A percentile compares a stretch with the other conserved stretches of the same genome.
These are phyloP conservation scores for Cyrtorhinus lividipennis DNA, from an alignment of 1,140 invertebrate species.

Conservation along the genomic window DNA sequence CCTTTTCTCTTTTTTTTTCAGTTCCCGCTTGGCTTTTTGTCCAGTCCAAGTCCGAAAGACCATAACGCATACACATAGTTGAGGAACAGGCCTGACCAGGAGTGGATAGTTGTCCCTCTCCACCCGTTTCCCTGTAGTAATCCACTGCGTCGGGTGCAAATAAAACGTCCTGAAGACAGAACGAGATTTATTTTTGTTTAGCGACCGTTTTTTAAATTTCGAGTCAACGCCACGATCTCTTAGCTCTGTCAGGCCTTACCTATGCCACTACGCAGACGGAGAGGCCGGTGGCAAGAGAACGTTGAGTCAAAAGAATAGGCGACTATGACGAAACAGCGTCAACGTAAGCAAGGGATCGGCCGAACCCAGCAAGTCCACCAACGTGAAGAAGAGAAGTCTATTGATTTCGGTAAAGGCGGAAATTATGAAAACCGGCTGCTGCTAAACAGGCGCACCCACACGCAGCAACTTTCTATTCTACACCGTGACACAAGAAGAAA, in stretches of 20 bases:
- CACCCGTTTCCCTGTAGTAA: constrained; percentile 67
- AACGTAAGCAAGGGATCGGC: constrained; percentile 73
- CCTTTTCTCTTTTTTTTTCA: constrained; percentile 32
- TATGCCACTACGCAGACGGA: constrained; percentile 77
- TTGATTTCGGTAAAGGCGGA: constrained; percentile 62
- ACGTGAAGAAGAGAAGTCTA: constrained; percentile 65
- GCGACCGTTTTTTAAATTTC: too few species aligned
- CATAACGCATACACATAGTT: constrained; percentile 72
- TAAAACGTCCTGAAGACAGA: constrained; percentile 59
- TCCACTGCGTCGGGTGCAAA: constrained; percentile 70
- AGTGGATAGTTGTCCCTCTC: constrained; percentile 68
- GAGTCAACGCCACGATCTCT: too few species aligned
- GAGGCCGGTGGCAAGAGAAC: constrained; percentile 83
- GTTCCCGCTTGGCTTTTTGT: constrained; percentile 45
- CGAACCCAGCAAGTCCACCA: constrained; percentile 71
- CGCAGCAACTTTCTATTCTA: constrained; percentile 26
- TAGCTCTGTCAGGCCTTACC: too few species aligned
- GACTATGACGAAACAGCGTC: constrained; percentile 83
- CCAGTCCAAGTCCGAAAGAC: constrained; percentile 71
- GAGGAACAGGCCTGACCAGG: constrained; percentile 67
- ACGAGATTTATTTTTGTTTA: too few species aligned
- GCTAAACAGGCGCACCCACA: constrained; percentile 60
- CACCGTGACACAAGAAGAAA: too few species aligned
- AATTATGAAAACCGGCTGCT: constrained; percentile 60
- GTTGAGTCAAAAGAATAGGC: constrained; percentile 90